Evolutionary conservation across 1,140 invertebrate species (phyloP), one percentile per base, ranked within the genome.

Genomic region (Papilio machaon): DNA sequence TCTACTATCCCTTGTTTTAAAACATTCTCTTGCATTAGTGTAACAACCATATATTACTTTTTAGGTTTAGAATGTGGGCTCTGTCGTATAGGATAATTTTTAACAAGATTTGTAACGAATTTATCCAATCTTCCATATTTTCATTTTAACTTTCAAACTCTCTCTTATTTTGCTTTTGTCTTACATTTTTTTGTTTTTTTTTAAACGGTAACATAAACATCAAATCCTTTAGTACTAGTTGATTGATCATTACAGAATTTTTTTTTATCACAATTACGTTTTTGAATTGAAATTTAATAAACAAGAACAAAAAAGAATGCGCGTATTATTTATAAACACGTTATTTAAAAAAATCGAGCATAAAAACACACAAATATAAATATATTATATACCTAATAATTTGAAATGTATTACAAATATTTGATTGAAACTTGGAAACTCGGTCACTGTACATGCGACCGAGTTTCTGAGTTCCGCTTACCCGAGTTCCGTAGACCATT

Each of bases 361-460:
- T 49, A 49, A 2, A 49, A 58, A n/a, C 17, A 58, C n/a, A 10
- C 8, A 58, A 8, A 58, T 19, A 30, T 30, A 30, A 19, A 19
- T n/a, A 58, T 8, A 9, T 19, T 2, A 19, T 17, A 58, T 17
- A 19, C 8, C 8, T 35, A 8, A 38, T 35, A 70, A 38, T 35
- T 70, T 11, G 5, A 70, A 30, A 64, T 64, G 10, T 67, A 15
- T 67, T 67, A 6, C 35, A 2, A 30, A 67, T 35, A 15, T 38
- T 35, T 67, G 11, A 15, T 6, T 70, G 11, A 38, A 54, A 70
- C 64, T 70, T 23, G 9, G 30, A 35, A 70, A 70, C 30, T 70
- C 64, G 64, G 64, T 70, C 64, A 70, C 10, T 35, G 30, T 30
- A 15, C 64, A 64, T 70, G 64, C 35, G 64, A 70, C 64, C 64